Evolutionary conservation across 2,113 vertebrate genomes (phyloP).

Genomic region (Dunckerocampus dactyliophorus): DNA sequence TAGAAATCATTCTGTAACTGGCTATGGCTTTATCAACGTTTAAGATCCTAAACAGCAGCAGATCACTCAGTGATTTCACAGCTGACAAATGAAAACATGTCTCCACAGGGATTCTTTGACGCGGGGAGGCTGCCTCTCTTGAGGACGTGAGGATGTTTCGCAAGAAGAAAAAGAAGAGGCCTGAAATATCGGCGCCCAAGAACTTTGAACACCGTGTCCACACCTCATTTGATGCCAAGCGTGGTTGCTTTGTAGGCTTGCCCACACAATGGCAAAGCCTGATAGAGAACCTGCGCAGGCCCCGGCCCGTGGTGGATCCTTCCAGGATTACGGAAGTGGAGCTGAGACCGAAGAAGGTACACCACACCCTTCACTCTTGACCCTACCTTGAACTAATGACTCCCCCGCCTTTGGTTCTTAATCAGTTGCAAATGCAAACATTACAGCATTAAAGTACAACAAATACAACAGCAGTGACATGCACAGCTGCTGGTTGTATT

Average conservation of each 20-base stretch:
- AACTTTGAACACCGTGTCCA: slow-evolving; percentile 98
- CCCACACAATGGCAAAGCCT: slow-evolving; percentile 98
- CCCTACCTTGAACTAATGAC: slow-evolving; percentile 7
- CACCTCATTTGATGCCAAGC: slow-evolving; percentile 92
- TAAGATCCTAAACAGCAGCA: background rate
- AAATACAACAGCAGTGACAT: too few species aligned
- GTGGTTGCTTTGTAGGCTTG: slow-evolving; percentile 90
- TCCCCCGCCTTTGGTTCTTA: background rate
- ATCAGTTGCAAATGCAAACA: background rate
- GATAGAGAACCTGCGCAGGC: slow-evolving; percentile 88
- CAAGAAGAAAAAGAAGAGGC: slow-evolving; percentile 99
- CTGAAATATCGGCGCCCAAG: slow-evolving; percentile 92
- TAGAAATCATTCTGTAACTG: too few species aligned
- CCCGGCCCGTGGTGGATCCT: slow-evolving; percentile 93
- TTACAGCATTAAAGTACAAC: background rate
- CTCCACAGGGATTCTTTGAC: slow-evolving; percentile 37
- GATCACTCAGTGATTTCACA: background rate
- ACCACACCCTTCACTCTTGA: slow-evolving; percentile 10
- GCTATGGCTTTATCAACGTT: too few species aligned
- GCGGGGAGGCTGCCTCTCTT: slow-evolving; percentile 44
- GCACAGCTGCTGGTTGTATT: slow-evolving; percentile 4
- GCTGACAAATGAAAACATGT: slow-evolving; percentile 8
- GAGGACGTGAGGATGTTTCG: slow-evolving; percentile 84
- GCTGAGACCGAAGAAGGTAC: slow-evolving; percentile 94
- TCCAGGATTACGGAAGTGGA: slow-evolving; percentile 93